phyloP scores from a whole-genome alignment of 2,113 vertebrate genomes.

The Corynorhinus townsendii region DNA sequence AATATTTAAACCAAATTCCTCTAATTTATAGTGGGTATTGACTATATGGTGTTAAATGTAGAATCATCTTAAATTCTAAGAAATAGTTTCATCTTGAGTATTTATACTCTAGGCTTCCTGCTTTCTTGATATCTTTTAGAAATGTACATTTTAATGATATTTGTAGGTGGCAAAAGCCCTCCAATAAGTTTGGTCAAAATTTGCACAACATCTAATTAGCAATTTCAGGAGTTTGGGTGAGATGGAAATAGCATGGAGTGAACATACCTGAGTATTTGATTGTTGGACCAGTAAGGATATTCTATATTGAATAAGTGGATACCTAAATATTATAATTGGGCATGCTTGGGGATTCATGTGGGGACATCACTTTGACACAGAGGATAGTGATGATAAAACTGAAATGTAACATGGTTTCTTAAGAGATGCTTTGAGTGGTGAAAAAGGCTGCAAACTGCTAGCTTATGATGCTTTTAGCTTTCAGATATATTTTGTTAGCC shows the following conservation, averaged over 20 bases:
- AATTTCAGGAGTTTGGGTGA: neutral
- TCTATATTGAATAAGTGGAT: neutral
- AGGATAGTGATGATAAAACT: neutral
- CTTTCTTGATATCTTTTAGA: neutral
- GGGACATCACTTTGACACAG: neutral
- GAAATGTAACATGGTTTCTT: neutral
- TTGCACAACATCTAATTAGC: neutral
- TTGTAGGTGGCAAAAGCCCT: neutral
- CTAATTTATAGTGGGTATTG: neutral
- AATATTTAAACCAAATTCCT: neutral
- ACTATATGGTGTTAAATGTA: neutral
- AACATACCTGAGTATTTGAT: neutral
- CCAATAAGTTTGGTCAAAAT: neutral
- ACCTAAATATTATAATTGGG: neutral
- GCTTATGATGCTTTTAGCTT: neutral
- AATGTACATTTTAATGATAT: neutral
- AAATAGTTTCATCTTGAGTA: neutral
- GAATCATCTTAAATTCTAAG: neutral
- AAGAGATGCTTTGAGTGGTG: neutral
- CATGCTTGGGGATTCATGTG: neutral
- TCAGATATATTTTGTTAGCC: neutral
- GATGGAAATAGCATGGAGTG: neutral
- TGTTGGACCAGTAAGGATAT: neutral
- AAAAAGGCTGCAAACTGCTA: neutral
- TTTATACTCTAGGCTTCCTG: neutral